A percentile compares a stretch with the other conserved stretches of the same genome.
Conservation (phyloP, 2,797 vertebrate genomes). For the Adrianichthys oophorus region DNA sequence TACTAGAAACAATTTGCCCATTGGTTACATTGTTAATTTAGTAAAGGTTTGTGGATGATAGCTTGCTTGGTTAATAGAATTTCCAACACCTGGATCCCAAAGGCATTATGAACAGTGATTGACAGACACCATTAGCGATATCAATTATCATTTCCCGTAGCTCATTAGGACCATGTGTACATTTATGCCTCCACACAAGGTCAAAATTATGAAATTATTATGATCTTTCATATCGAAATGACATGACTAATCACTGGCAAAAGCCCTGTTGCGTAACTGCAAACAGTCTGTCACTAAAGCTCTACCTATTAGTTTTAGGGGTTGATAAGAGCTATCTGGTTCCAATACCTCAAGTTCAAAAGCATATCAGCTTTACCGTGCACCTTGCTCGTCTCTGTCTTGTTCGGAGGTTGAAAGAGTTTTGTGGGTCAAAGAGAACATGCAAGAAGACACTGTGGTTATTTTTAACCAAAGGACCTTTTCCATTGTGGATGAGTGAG, state of each 20-base stretch:
- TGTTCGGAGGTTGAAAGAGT: slow-evolving; percentile 60
- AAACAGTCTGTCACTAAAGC: slow-evolving; percentile 29
- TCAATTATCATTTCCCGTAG: slow-evolving; percentile 72
- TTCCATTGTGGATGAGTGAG: slow-evolving; percentile 51
- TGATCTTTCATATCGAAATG: slow-evolving; percentile 57
- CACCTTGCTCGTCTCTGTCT: slow-evolving; percentile 53
- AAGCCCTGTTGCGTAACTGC: slow-evolving; percentile 8
- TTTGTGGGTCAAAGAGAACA: slow-evolving; percentile 59
- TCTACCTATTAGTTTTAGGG: slow-evolving; percentile 51
- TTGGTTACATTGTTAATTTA: too few species aligned
- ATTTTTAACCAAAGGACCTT: slow-evolving; percentile 57
- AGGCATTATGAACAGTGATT: slow-evolving; percentile 54
- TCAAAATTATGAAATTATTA: slow-evolving; percentile 70
- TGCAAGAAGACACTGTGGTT: slow-evolving; percentile 30
- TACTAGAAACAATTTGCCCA: too few species aligned
- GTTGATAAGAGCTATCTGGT: slow-evolving; percentile 70
- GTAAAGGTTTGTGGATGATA: background rate
- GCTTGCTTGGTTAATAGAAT: slow-evolving; percentile 21
- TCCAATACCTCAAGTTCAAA: slow-evolving; percentile 51
- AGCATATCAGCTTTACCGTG: slow-evolving; percentile 56
- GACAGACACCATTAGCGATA: slow-evolving; percentile 64
- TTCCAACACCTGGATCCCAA: slow-evolving; percentile 46
- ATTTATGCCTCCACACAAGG: slow-evolving; percentile 70
- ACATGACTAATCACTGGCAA: slow-evolving; percentile 59
- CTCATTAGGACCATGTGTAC: slow-evolving; percentile 66